These are phyloP conservation scores for Myiopsitta monachus DNA, from an alignment of 2,113 vertebrate species.

Conservation along the genomic window DNA sequence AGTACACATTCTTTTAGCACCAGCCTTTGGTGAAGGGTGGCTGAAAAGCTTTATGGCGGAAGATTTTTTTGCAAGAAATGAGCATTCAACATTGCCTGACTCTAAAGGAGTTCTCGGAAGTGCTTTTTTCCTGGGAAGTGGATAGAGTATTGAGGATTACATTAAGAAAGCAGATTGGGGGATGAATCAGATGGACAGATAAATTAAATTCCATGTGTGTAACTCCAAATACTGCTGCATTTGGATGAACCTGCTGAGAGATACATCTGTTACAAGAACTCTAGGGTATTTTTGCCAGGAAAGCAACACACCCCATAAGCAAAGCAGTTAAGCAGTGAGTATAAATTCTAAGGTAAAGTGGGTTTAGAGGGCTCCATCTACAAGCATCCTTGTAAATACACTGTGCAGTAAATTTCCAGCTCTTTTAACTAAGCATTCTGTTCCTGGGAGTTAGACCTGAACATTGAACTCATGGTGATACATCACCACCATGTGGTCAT, in stretches of 20 bases:
- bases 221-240: background rate
- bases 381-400: background rate
- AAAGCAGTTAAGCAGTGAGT: background rate
- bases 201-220: background rate
- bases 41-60: background rate
- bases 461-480: background rate
- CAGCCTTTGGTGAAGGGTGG: background rate
- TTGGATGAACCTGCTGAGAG: background rate
- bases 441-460: background rate
- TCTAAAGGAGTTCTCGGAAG: background rate
- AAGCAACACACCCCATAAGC: background rate
- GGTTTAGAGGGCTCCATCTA: background rate
- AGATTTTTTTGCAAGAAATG: background rate
- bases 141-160: background rate
- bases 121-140: fast-evolving
- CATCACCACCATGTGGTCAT: slow-evolving; percentile 58
- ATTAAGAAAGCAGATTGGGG: background rate
- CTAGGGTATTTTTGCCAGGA: background rate
- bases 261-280: background rate
- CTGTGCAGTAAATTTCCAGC: background rate
- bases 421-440: background rate
- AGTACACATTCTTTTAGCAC: background rate
- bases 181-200: background rate
- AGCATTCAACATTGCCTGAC: background rate
- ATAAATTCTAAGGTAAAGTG: slow-evolving; percentile 3